Conservation (phyloP, 2,797 vertebrate species). For the Myotis myotis region DNA sequence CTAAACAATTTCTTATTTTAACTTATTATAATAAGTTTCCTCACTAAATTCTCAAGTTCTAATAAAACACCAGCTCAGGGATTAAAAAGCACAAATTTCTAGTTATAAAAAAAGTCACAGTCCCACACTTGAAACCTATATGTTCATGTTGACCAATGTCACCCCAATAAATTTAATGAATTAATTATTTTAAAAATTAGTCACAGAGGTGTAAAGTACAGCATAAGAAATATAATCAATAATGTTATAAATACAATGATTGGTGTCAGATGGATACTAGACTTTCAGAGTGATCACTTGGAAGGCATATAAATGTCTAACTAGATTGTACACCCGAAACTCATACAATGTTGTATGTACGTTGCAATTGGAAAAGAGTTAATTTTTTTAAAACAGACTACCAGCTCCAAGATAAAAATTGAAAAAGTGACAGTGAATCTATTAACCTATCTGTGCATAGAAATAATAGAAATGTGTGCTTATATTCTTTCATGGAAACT, state of each 20-base stretch:
- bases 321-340: not conserved
- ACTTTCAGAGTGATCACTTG: not conserved
- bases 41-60: slow-evolving; percentile 22
- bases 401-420: not conserved
- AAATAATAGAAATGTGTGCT: not conserved
- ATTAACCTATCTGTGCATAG: not conserved
- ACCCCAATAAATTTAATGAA: not conserved
- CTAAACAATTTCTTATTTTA: slow-evolving; percentile 39
- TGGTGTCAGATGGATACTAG: not conserved
- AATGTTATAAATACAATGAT: not conserved
- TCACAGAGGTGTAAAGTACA: not conserved
- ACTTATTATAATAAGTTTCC: not conserved
- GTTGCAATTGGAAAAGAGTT: not conserved
- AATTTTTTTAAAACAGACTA: not conserved
- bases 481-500: not conserved
- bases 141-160: too few species aligned
- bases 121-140: too few species aligned
- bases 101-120: not conserved
- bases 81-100: not conserved
- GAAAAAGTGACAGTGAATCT: not conserved
- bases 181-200: not conserved
- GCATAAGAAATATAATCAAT: not conserved
- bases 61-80: not conserved
- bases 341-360: not conserved
- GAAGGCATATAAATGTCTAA: not conserved